Evolutionary conservation across 1,140 invertebrate species (phyloP).

Genomic region (Rhynchophorus ferrugineus): DNA sequence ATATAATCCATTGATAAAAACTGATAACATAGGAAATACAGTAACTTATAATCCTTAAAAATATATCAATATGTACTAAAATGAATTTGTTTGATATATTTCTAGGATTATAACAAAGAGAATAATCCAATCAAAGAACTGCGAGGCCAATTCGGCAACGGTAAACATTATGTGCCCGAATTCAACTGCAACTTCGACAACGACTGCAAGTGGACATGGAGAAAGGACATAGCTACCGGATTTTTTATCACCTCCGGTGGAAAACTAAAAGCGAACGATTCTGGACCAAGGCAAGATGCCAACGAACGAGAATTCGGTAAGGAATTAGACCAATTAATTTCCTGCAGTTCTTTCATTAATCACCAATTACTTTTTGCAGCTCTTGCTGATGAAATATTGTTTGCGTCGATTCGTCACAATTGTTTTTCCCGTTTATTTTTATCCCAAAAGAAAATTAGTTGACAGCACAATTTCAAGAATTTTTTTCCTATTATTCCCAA

Average conservation of each 20-base stretch:
- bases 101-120: slow-evolving; percentile 17
- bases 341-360: background rate
- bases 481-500: no score
- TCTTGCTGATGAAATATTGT: no score
- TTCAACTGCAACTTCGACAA: slow-evolving; percentile 37
- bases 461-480: no score
- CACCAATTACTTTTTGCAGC: background rate
- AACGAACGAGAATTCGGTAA: slow-evolving; percentile 28
- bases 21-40: no score
- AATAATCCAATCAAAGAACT: slow-evolving; percentile 29
- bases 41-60: no score
- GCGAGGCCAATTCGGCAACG: slow-evolving; percentile 19
- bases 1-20: no score
- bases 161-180: slow-evolving; percentile 20
- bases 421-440: no score
- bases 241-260: slow-evolving; percentile 32
- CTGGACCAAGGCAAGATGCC: slow-evolving; percentile 33
- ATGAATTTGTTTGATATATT: background rate
- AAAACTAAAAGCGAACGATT: slow-evolving; percentile 24
- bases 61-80: no score
- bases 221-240: slow-evolving; percentile 35
- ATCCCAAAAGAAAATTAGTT: no score
- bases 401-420: no score
- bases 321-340: background rate
- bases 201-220: slow-evolving; percentile 37